A percentile compares a stretch with the other conserved stretches of the same genome.
Conservation (phyloP, 2,888 invertebrate genomes). For the Tipula helvola region DNA sequence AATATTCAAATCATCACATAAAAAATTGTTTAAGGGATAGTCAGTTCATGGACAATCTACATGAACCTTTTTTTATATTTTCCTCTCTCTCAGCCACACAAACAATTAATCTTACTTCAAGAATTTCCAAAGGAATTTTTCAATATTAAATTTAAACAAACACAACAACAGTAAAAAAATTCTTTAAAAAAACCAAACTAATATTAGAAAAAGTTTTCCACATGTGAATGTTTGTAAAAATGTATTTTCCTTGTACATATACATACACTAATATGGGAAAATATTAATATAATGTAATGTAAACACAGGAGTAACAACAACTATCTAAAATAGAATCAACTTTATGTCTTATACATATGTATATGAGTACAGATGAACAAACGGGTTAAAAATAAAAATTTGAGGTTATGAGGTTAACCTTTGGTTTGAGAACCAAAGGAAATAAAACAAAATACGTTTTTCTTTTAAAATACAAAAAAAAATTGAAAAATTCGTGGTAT, state of each 20-base stretch:
- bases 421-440: not conserved
- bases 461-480: not conserved
- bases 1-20: not conserved
- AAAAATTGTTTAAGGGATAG: not conserved
- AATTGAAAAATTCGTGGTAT: not conserved
- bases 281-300: not conserved
- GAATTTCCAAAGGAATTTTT: not conserved
- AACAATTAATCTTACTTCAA: not conserved
- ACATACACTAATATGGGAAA: not conserved
- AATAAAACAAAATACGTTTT: not conserved
- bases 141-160: slow-evolving; percentile 4
- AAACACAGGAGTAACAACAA: not conserved
- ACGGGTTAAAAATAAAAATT: not conserved
- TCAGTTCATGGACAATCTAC: not conserved
- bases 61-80: not conserved
- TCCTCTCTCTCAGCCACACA: not conserved
- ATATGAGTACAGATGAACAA: not conserved
- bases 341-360: not conserved
- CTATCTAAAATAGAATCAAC: not conserved
- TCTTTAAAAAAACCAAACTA: not conserved
- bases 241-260: not conserved
- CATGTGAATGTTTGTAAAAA: not conserved
- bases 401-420: not conserved
- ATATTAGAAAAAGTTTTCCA: not conserved
- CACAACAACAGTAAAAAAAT: not conserved